phyloP scores from a whole-genome alignment of 1,140 invertebrate genomes.

The Yoshiicerus persimilis region DNA sequence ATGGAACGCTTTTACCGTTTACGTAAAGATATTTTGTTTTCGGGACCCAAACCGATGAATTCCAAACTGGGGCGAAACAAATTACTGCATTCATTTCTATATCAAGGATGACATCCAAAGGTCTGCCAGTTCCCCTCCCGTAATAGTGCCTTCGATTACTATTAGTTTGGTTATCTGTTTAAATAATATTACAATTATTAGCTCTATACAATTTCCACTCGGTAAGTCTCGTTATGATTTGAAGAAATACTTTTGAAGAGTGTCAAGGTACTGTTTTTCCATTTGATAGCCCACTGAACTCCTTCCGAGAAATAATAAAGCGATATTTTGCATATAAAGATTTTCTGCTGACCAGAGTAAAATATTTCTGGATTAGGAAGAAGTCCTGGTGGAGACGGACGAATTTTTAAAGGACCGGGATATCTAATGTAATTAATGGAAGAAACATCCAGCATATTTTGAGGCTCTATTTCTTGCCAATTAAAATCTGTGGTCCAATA shows the following conservation, averaged over 20 bases:
- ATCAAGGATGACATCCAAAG: background rate
- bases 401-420: background rate
- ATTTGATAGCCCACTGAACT: slow-evolving; percentile 16
- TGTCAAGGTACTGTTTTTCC: slow-evolving; percentile 26
- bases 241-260: background rate
- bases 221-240: too few relatives aligned
- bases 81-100: slow-evolving; percentile 6
- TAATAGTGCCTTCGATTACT: background rate
- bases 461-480: slow-evolving; percentile 26
- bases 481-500: background rate
- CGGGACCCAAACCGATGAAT: slow-evolving; percentile 33
- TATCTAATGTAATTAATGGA: background rate
- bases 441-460: slow-evolving; percentile 22
- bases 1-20: background rate
- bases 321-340: background rate
- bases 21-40: slow-evolving; percentile 12
- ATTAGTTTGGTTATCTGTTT: background rate
- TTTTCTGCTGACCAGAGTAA: background rate
- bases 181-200: background rate
- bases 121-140: background rate
- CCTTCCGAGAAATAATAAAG: slow-evolving; percentile 30
- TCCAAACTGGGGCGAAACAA: slow-evolving; percentile 43
- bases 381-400: background rate
- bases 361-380: background rate
- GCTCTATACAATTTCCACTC: background rate